Conservation (phyloP, 2,113 vertebrate species). For the Elephas maximus region DNA sequence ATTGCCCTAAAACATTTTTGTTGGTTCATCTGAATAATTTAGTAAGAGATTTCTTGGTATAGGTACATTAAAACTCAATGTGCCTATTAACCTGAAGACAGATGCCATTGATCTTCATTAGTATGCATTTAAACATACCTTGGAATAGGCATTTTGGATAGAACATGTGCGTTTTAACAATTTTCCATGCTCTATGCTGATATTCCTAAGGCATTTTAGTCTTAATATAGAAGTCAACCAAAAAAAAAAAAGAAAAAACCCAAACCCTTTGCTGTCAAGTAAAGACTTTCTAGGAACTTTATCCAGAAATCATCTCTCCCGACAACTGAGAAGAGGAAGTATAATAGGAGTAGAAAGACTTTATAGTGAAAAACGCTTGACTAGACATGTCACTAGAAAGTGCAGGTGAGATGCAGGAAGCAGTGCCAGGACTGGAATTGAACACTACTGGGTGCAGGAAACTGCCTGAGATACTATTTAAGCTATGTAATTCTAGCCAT, state of each 20-base stretch:
- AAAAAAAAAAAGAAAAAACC: too few species aligned
- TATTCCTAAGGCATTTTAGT: background rate
- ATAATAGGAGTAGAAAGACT: background rate
- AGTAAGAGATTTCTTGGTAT: conserved; percentile 83
- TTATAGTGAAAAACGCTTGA: background rate
- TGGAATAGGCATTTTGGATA: conserved; percentile 72
- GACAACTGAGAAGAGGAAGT: background rate
- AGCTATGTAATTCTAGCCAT: background rate
- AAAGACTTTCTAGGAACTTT: conserved; percentile 6
- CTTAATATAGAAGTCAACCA: background rate
- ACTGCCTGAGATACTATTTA: background rate
- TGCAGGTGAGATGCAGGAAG: background rate
- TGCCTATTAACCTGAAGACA: conserved; percentile 85
- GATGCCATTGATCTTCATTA: conserved; percentile 84
- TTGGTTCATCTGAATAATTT: conserved; percentile 84
- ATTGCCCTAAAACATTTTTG: conserved; percentile 83
- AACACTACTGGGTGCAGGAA: background rate
- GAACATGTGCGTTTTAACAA: conserved; percentile 69
- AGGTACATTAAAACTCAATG: conserved; percentile 86
- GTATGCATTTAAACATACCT: conserved; percentile 81
- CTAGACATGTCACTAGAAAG: background rate
- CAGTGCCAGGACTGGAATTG: background rate
- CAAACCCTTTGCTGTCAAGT: background rate
- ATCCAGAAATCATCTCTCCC: background rate
- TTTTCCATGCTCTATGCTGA: background rate